Conservation (phyloP, 2,888 invertebrate genomes). For the Drosophila neotestacea region DNA sequence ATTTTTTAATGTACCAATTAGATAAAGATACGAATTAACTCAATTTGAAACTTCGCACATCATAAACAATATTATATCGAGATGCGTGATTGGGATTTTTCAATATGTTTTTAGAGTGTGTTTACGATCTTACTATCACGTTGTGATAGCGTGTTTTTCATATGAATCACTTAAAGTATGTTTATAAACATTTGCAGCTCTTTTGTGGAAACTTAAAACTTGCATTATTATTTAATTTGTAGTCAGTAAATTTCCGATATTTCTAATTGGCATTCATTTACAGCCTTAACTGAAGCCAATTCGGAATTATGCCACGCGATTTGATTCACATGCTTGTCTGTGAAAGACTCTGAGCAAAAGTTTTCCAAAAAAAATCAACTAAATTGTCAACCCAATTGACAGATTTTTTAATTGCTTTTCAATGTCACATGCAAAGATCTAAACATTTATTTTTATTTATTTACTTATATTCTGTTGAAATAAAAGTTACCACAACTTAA, state of each 20-base stretch:
- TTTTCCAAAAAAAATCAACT: constrained; percentile 39
- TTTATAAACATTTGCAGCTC: constrained; percentile 13
- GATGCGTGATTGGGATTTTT: constrained; percentile 53
- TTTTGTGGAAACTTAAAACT: constrained; percentile 3
- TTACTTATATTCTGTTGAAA: neutral
- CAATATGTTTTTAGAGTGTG: constrained; percentile 18
- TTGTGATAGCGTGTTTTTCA: constrained; percentile 35
- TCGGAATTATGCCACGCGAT: constrained; percentile 45
- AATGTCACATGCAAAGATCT: constrained; percentile 34
- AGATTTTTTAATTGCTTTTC: constrained; percentile 51
- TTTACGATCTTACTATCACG: constrained; percentile 42
- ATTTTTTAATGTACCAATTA: constrained; percentile 5
- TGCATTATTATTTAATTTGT: constrained; percentile 22
- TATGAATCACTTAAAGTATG: neutral
- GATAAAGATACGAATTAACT: constrained; percentile 14
- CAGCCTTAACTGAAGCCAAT: constrained; percentile 50
- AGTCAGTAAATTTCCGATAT: constrained; percentile 35
- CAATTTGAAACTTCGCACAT: constrained; percentile 52
- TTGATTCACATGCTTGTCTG: constrained; percentile 30
- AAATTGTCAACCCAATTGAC: constrained; percentile 39
- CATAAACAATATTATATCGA: constrained; percentile 55
- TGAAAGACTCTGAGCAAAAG: constrained; percentile 24
- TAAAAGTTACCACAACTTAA: constrained; percentile 37
- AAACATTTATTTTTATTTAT: neutral
- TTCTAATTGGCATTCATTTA: constrained; percentile 18